These are phyloP conservation scores for Epicampocera succincta DNA, from an alignment of 2,888 invertebrate genomes.

Conservation along the genomic window DNA sequence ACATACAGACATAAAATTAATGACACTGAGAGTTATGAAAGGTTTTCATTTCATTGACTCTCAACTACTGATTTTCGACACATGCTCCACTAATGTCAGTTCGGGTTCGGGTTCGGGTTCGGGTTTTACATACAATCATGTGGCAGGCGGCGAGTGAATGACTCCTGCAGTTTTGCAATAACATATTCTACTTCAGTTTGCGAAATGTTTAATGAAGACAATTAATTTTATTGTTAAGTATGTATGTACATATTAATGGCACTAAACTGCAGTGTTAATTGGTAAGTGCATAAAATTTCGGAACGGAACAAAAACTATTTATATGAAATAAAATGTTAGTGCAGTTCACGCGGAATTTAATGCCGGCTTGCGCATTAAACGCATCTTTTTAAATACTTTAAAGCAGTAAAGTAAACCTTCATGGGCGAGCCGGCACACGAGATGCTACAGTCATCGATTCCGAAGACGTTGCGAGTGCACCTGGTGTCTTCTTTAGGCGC, in stretches of 20 bases:
- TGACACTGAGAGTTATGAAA: constrained; percentile 44
- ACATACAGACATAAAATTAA: constrained; percentile 25
- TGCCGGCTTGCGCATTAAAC: no score
- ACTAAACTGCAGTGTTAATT: constrained; percentile 3
- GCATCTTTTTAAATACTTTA: no score
- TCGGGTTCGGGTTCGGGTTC: not conserved
- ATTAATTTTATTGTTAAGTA: not conserved
- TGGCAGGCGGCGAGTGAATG: not conserved
- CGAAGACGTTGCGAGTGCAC: no score
- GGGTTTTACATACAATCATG: constrained; percentile 4
- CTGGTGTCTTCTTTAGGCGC: no score
- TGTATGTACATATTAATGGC: not conserved
- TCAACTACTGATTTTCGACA: constrained; percentile 54
- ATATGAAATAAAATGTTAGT: not conserved
- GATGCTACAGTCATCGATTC: no score
- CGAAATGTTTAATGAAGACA: not conserved
- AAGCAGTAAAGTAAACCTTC: no score
- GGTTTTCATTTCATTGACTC: constrained; percentile 52
- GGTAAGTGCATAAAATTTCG: not conserved
- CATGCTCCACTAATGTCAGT: constrained; percentile 43
- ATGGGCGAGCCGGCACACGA: no score
- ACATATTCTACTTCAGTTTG: not conserved
- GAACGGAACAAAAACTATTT: not conserved
- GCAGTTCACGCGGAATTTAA: no score
- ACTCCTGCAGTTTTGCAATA: not conserved